Percentiles rank a stretch among this genome's conserved stretches.
Conservation (phyloP, 2,797 vertebrate genomes). For the Mormyrops boulengeri region DNA sequence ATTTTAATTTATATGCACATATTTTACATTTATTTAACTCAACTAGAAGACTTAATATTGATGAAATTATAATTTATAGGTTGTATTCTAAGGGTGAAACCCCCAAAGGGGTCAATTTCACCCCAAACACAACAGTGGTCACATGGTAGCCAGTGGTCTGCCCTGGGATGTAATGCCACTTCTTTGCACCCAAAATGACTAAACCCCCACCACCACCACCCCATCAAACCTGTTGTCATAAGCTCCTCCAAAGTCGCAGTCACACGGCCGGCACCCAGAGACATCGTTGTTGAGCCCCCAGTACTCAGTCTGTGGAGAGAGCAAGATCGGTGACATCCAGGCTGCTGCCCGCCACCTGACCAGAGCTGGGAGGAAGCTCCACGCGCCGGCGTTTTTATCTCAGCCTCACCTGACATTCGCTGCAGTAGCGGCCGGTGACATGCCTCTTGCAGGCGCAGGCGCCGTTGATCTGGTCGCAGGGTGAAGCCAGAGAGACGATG, state of each 20-base stretch:
- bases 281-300: slow-evolving; percentile 79
- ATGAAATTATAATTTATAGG: background rate
- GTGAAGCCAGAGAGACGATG: slow-evolving; percentile 57
- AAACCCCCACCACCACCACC: background rate
- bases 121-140: background rate
- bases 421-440: slow-evolving; percentile 73
- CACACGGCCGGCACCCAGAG: slow-evolving; percentile 70
- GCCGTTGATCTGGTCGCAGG: slow-evolving; percentile 76
- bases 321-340: background rate
- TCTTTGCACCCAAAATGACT: background rate
- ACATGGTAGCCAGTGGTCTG: background rate
- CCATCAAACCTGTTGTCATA: slow-evolving; percentile 63
- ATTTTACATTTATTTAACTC: background rate
- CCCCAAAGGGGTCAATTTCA: background rate
- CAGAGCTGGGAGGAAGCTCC: background rate
- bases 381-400: background rate
- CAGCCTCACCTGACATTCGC: slow-evolving; percentile 73
- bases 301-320: slow-evolving; percentile 66
- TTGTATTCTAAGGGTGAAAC: background rate
- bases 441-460: slow-evolving; percentile 83
- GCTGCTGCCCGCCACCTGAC: background rate
- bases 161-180: background rate
- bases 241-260: slow-evolving; percentile 80
- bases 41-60: background rate
- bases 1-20: background rate